Evolutionary conservation across 2,888 invertebrate species (phyloP), one percentile per base, ranked within the genome.

Genomic region (Cheilosia impressa): DNA sequence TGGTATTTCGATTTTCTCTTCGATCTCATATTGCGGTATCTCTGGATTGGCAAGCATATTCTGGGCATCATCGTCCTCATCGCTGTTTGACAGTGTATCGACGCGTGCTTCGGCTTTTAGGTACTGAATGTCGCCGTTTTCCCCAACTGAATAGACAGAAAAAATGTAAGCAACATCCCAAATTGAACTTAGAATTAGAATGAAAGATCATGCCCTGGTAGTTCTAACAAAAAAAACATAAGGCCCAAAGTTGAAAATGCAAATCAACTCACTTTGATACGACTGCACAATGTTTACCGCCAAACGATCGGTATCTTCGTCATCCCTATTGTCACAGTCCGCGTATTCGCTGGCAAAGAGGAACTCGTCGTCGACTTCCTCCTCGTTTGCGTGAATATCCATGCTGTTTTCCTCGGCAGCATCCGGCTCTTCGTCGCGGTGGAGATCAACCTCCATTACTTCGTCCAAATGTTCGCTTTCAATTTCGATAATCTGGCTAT

Each of bases 121-220:
- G 87, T 90, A 91, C 65, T 90, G 89, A 52, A 91, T 90, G 31
- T 91, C 91, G 0, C 91, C 91, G 55, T 90, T 89, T 43, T 90
- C 91, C 52, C 89, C 89, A 63, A 91, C 91, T 91, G 7, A 62
- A 60, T 27, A 2, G 2, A 41, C 2, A 6, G 7, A 13, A 1
- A 38, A 38, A 31, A 9, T 9, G 2, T 31, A 2, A 31, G 31
- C 9, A 38, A 38, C 13, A 4, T 13, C 13, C 4, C 10, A 55
- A n/a, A n/a, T 31, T 57, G 3, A 34, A 38, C 27, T 27, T 27
- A 27, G 27, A 27, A 27, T 27, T 0, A 6, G n/a, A n/a, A n/a
- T n/a, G n/a, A 27, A 27, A 27, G 6, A 27, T 27, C 27, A 27
- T 27, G 27, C 6, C 6, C 27, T 27, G 7, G 7, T 1, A 27